phyloP scores from a whole-genome alignment of 2,113 vertebrate species.

The Burhinus bistriatus region DNA sequence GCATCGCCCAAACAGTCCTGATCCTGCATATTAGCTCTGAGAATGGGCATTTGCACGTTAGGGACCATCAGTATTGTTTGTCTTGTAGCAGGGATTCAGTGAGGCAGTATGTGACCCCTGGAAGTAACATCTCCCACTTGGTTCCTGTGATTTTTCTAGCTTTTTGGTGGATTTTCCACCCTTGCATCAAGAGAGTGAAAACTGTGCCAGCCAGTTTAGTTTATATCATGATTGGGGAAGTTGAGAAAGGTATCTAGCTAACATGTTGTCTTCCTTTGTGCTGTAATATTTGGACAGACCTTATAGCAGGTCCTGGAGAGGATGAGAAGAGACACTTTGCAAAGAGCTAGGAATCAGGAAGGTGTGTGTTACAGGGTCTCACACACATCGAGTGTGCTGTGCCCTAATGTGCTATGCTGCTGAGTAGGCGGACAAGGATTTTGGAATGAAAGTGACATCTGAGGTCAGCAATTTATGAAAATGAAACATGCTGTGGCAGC shows the following conservation, averaged over 20 bases:
- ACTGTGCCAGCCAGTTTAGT: neutral
- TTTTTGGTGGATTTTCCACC: neutral
- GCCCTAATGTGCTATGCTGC: neutral
- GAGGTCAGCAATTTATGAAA: slow-evolving; percentile 21
- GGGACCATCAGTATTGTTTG: neutral
- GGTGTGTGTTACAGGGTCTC: neutral
- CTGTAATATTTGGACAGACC: neutral
- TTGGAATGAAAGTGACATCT: neutral
- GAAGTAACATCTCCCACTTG: neutral
- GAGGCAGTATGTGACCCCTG: neutral
- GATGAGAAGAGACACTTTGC: neutral
- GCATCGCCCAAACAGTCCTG: neutral
- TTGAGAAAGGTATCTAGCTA: neutral
- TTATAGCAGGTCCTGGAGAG: neutral
- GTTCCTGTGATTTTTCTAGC: neutral
- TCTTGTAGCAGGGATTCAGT: neutral
- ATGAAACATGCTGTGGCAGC: slow-evolving; percentile 1
- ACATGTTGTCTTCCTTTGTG: neutral
- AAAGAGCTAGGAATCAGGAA: neutral
- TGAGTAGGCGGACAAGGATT: neutral
- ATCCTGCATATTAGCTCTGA: neutral
- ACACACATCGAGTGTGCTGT: neutral
- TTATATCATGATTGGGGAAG: neutral
- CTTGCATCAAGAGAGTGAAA: neutral
- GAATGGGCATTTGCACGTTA: neutral